Conservation (phyloP, 2,888 invertebrate genomes). For the Cataglyphis altisquamis region DNA sequence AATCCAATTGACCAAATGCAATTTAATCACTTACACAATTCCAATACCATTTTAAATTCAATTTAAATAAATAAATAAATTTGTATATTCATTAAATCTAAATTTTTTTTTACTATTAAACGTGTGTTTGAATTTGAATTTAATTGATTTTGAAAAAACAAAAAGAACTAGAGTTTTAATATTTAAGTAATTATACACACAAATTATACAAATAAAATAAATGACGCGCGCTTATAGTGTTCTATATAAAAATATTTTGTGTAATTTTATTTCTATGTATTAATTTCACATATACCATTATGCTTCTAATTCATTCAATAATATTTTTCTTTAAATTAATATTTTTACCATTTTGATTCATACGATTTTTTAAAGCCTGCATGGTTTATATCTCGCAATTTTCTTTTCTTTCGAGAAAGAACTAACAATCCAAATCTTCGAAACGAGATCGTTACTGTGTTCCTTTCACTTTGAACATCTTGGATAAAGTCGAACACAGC, state of each 20-base stretch:
- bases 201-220: too few species aligned
- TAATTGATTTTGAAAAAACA: too few species aligned
- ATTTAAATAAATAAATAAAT: not conserved
- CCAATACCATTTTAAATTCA: not conserved
- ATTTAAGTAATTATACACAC: too few species aligned
- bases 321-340: not conserved
- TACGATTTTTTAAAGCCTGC: not conserved
- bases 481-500: conserved; percentile 14
- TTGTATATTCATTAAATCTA: not conserved
- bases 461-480: conserved; percentile 33
- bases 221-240: too few species aligned
- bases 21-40: conserved; percentile 25
- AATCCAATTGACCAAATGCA: conserved; percentile 13
- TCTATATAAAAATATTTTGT: not conserved
- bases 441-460: conserved; percentile 24
- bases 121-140: too few species aligned
- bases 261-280: not conserved
- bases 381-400: conserved; percentile 15
- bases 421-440: conserved; percentile 35
- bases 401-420: conserved; percentile 12
- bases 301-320: not conserved
- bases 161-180: too few species aligned
- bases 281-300: not conserved
- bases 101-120: not conserved
- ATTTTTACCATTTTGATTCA: not conserved